These are phyloP conservation scores for Dryoscopus gambensis DNA, from an alignment of 2,113 vertebrate genomes.

Conservation along the genomic window DNA sequence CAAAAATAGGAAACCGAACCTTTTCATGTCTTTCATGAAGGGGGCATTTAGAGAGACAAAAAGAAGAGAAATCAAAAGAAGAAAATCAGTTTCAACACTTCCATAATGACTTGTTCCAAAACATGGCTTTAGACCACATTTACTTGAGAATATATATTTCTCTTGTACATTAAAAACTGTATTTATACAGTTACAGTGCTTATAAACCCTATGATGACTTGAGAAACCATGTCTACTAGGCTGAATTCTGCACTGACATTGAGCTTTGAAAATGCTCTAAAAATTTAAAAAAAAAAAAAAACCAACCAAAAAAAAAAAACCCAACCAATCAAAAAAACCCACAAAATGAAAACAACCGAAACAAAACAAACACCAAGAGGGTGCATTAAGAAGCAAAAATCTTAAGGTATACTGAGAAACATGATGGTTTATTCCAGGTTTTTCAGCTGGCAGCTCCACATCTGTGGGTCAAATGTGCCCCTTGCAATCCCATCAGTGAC, in stretches of 20 bases:
- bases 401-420: not conserved
- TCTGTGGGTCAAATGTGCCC: not conserved
- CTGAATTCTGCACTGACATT: not conserved
- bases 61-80: not conserved
- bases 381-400: not conserved
- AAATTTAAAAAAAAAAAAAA: too few relatives aligned
- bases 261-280: not conserved
- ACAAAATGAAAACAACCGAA: not conserved
- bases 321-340: not conserved
- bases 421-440: not conserved
- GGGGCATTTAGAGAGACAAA: not conserved
- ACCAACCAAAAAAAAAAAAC: too few relatives aligned
- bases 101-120: not conserved
- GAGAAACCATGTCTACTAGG: not conserved
- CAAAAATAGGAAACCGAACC: not conserved
- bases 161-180: not conserved
- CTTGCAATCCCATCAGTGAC: not conserved
- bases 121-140: not conserved
- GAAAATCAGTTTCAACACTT: not conserved
- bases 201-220: not conserved
- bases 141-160: not conserved
- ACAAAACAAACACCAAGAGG: not conserved
- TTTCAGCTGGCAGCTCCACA: not conserved
- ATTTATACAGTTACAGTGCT: not conserved
- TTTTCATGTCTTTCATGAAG: not conserved